Evolutionary conservation across 2,888 invertebrate species (phyloP), one percentile per base, ranked within the genome.

Genomic region (Cartodere bifasciata): DNA sequence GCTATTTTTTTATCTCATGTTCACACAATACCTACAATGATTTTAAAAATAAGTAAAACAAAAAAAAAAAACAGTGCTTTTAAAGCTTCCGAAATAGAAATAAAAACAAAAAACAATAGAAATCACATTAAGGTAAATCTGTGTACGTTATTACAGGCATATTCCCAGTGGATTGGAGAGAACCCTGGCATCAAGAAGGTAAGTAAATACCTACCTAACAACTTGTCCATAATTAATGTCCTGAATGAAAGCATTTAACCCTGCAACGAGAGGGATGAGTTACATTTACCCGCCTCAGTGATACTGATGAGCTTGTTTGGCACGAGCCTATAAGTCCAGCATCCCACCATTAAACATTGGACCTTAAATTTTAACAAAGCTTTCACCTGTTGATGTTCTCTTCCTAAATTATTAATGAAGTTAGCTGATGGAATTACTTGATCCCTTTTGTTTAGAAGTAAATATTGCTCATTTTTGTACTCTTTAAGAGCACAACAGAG

Each of bases 181-280:
- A 59, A 45, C 47, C 57, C 50, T 60, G 60, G 60, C 58, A 58
- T 53, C 59, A 59, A 57, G 60, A 60, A 53, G 60, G 60, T 57
- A 57, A 56, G 58, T 57, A 55, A 53, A 53, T n/a, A n/a, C n/a
- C n/a, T n/a, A n/a, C n/a, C 41, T 41, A 51, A 49, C 43, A 45
- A 45, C 43, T 45, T 36, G 44, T 55, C 38, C 49, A 57, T 58
- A 51, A 57, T 58, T 56, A 49, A 58, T 49, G 45, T 38, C 36
- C 43, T 45, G 53, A 57, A 56, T 53, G 55, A 16, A 14, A 11
- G 7, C 29, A 27, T 28, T 34, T 23, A 33, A 23, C 24, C 24
- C 24, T 28, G 16, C 13, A 14, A 4, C 22, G 20, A 3, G 3
- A 11, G 16, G 16, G 36, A 33, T 15, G 20, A 36, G 32, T 28